Base-by-base conservation (phyloP, 2,888 invertebrate genomes). In the Tipula confusa region DNA sequence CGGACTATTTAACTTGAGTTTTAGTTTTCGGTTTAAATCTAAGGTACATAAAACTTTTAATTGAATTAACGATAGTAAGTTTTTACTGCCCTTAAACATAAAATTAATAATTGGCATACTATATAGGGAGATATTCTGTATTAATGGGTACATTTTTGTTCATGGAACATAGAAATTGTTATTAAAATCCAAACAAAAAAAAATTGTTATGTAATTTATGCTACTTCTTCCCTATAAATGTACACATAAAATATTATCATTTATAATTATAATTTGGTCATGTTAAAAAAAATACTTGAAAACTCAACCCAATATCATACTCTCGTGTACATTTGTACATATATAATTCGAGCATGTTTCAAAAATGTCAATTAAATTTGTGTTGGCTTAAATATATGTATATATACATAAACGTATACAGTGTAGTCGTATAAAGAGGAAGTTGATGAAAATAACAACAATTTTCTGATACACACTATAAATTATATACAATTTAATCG, bases 291-390 rank as follows among this genome's bases (percentile, higher is more conserved):
- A 33, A 5, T 7, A 3, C n/a, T n/a, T n/a, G n/a, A n/a, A n/a
- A n/a, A 9, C 24, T 64, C 64, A 64, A 64, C 64, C 64, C 64
- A 64, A 64, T n/a, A n/a, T n/a, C n/a, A 64, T 64, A 24, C 64
- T 4, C n/a, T n/a, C 24, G 24, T 24, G 24, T 64, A 9, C 7
- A 18, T 48, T 24, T 13, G 64, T 43, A 64, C 7, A 64, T 15
- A 43, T 43, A n/a, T n/a, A n/a, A n/a, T n/a, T n/a, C n/a, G n/a
- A n/a, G n/a, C n/a, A 43, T 43, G 15, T 43, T 43, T 43, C 43
- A 43, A 7, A 64, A 64, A 64, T 64, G 64, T 64, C 64, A 64
- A 64, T 64, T 64, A 64, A 64, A 64, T 64, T n/a, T 64, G 64
- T 64, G 64, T 64, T 64, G 64, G 64, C 64, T 64, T 24, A 9